phyloP scores from a whole-genome alignment of 2,888 invertebrate genomes.

The Hydrotaea cyrtoneurina region DNA sequence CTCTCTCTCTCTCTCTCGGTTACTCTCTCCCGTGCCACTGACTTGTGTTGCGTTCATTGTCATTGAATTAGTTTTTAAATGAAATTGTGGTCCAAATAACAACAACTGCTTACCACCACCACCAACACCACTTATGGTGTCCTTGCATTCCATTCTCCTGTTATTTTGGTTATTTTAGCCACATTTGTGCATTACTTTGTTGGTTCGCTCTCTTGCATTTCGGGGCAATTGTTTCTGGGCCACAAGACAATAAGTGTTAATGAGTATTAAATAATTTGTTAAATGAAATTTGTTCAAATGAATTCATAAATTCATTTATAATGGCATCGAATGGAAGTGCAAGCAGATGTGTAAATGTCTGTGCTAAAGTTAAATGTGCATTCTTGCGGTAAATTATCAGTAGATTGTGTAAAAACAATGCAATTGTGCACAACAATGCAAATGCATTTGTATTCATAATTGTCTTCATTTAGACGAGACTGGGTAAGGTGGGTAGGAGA shows the following conservation, averaged over 20 bases:
- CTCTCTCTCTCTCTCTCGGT: background rate
- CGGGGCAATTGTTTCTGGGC: background rate
- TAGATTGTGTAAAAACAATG: constrained; percentile 4
- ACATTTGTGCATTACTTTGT: constrained; percentile 27
- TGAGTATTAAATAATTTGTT: constrained; percentile 46
- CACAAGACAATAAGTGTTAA: constrained; percentile 56
- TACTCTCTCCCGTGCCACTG: background rate
- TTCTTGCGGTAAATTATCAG: constrained; percentile 6
- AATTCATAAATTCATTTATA: constrained; percentile 37
- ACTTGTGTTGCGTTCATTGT: constrained; percentile 3
- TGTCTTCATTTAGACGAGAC: background rate
- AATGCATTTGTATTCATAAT: background rate
- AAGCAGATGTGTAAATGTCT: background rate
- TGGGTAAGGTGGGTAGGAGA: background rate
- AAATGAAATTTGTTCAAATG: constrained; percentile 41
- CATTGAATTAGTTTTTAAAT: constrained; percentile 39
- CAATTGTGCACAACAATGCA: background rate
- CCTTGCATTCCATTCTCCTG: background rate
- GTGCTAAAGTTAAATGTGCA: background rate
- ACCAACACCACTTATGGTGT: no score
- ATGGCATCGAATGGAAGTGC: background rate
- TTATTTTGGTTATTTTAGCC: background rate
- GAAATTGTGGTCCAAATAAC: constrained; percentile 37
- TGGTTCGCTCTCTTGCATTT: constrained; percentile 43
- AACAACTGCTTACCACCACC: constrained; percentile 27